Conservation (phyloP, 2,113 vertebrate species). For the Hiodon alosoides region DNA sequence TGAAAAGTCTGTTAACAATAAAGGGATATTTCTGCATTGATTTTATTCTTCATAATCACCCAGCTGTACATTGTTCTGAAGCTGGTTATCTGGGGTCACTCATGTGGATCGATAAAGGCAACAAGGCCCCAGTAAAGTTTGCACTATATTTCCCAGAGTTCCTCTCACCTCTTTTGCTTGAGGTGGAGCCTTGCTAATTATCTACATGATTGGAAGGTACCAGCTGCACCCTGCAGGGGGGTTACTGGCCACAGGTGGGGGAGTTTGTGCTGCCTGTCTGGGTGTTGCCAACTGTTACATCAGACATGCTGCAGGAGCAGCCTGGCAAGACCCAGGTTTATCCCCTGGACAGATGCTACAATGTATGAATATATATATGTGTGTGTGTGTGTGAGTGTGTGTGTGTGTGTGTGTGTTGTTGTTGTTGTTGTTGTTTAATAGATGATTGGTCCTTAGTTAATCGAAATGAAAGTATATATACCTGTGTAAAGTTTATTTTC, state of each 20-base stretch:
- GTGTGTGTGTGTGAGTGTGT: too few relatives aligned
- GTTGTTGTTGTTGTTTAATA: too few relatives aligned
- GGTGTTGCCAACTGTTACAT: conserved; percentile 65
- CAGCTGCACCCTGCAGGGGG: conserved; percentile 1
- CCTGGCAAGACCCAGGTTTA: conserved; percentile 23
- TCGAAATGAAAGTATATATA: too few relatives aligned
- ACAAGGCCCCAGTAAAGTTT: neutral
- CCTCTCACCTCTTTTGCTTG: neutral
- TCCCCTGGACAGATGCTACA: neutral
- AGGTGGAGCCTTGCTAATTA: conserved; percentile 14
- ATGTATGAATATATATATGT: neutral
- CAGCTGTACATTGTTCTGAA: neutral
- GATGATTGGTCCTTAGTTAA: too few relatives aligned
- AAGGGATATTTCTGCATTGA: too few relatives aligned
- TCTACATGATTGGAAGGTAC: conserved; percentile 14
- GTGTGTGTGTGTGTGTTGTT: too few relatives aligned
- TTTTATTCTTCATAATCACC: neutral
- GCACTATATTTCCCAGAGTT: neutral
- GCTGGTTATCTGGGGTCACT: neutral
- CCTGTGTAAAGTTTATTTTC: too few relatives aligned
- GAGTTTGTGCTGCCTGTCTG: conserved; percentile 36
- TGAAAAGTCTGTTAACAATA: too few relatives aligned
- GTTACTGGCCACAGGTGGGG: conserved; percentile 37
- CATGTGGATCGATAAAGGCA: neutral
- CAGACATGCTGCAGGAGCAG: conserved; percentile 43